Base-by-base conservation (phyloP, 37 sponge, comb jelly and placozoan species). In the Oopsacas minuta region DNA sequence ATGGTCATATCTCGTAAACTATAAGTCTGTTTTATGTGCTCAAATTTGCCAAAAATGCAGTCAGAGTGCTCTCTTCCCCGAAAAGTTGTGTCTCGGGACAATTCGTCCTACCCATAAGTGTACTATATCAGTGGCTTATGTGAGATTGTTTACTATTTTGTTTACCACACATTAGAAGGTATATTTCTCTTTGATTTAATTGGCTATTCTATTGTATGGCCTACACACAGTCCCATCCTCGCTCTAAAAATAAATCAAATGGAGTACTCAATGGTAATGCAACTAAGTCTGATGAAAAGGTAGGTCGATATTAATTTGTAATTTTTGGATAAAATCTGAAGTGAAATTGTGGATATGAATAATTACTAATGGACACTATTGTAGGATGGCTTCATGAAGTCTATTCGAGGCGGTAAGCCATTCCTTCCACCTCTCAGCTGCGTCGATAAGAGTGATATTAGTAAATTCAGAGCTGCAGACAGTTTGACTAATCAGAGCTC, bases 401-500 rank as follows among this genome's bases (percentile, higher is more conserved):
- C 75, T 25, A 34, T 61, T 61, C 3, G 22, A 61, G 75, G 75
- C 20, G 75, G 75, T 3, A 61, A 61, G 30, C 75, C 75, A 25
- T 61, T 61, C 75, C 75, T 61, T 12, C 75, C 75, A 5, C 75
- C 75, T 7, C 75, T 61, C 28, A 34, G 75, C 30, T 61, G 32
- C 22, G 75, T 61, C 28, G 75, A 61, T n/a, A 61, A 61, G 75
- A 61, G 75, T 12, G 75, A n/a, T 20, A 25, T 61, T 25, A 3
- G 30, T 5, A 61, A 61, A n/a, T 61, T 61, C 75, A 61, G 75
- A 61, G 7, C 75, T n/a, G 75, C 22, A 34, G 75, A 61, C 75
- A 61, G 75, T 61, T n/a, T 61, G 75, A 61, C 75, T 3, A 61
- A 61, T 61, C 75, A 61, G 75, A 61, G 75, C 75, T 61, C 75